Evolutionary conservation across 1,140 invertebrate species (phyloP), one percentile per base, ranked within the genome.

Genomic region (Trichonephila inaurata): DNA sequence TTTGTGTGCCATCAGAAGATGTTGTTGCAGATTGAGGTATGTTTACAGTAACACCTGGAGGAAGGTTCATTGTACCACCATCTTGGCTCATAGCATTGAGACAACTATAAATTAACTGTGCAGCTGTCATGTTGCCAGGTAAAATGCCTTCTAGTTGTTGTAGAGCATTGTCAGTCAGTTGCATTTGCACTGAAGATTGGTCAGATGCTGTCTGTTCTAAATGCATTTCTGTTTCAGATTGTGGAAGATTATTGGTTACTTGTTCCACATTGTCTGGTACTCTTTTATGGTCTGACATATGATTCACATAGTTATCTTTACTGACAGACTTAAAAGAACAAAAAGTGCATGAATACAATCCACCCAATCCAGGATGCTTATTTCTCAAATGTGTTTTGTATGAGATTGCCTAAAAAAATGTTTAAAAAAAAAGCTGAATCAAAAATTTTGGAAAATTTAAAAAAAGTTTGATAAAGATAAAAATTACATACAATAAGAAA

Each of bases 331-430:
- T 94, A 94, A 95, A 96, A 10, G 95, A 94, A 91, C 96, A 96
- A 18, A 95, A 64, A 18, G 95, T 94, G 94, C 96, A 96, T 83
- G 94, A 94, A 95, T 95, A 96, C 64, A 97, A 95, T 33, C 97
- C 97, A 24, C 96, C 96, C 24, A 96, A 95, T 33, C 95, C 96
- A 18, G 97, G 97, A 96, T 97, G 97, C 95, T 97, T 97, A 89
- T 96, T 96, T 94, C 96, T 96, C 82, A 97, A 95, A 95, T 97
- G 97, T 94, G 96, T 96, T 95, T 97, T 97, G 94, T 97, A 97
- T 58, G 97, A 97, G 88, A 96, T 97, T 61, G 97, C 97, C 93
- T 96, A 95, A 77, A 96, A 87, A 19, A 33, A 33, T 40, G 33
- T 40, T n/a, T 3, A 40, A 40, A 77, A 33, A 77, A 18, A 69